Base-by-base conservation (phyloP, 2,888 invertebrate species). In the Rotaria sp. region DNA sequence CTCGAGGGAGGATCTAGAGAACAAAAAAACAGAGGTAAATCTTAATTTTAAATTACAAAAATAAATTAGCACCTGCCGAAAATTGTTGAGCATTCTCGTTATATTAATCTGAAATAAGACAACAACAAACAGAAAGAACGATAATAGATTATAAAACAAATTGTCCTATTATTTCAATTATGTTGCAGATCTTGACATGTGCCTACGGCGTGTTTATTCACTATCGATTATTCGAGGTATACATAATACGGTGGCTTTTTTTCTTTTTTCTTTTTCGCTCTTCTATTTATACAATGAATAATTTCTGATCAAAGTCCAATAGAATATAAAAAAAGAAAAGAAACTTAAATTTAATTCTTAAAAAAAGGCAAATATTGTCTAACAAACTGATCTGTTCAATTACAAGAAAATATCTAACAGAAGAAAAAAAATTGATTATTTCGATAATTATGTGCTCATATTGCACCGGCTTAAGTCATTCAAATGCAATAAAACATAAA, bases 371-470 rank as follows among this genome's bases (percentile, higher is more conserved):
- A 67, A 35, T 67, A 15, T 35, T 21, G 18, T 67, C 67, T 67
- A 67, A 18, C 35, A 35, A 35, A 67, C 1, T 11, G 30, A 67
- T 67, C 35, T 67, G 67, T 38, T 21, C 11, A 35, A 67, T 67
- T 67, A 67, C 67, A 67, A 30, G 2, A 59, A 67, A 67, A 67
- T 67, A 67, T 67, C 5, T 7, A 38, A 67, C 67, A 67, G n/a
- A n/a, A n/a, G n/a, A n/a, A 67, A 35, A 67, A 67, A 67, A 67
- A 67, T 67, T 35, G 35, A 67, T 67, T 67, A 67, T 67, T 67
- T 35, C 21, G 35, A 35, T 67, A 35, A 67, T 67, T 67, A 67
- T 15, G 67, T 67, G 67, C 67, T 21, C 0, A 15, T 30, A 67
- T 67, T 67, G 67, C 67, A 67, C 67, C 67, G 67, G 35, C 67